Conservation (phyloP, 2,888 invertebrate species). For the Halocaridina rubra region DNA sequence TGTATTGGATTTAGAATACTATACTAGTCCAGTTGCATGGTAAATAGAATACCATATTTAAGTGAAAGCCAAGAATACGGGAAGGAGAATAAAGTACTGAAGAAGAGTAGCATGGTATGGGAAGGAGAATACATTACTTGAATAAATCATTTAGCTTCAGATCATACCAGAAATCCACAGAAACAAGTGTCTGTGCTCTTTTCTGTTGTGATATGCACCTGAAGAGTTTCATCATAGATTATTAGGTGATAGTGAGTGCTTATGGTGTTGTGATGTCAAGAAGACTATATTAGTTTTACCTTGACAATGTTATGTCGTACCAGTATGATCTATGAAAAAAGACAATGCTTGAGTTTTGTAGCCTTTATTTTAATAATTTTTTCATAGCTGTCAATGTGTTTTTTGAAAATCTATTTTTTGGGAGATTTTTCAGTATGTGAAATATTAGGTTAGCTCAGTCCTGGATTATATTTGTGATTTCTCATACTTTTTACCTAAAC, state of each 20-base stretch:
- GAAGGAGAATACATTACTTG: background rate
- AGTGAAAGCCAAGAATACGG: background rate
- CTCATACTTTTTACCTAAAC: too few species aligned
- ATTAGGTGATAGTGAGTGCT: background rate
- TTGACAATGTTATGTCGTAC: too few species aligned
- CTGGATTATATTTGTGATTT: too few species aligned
- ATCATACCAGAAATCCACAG: background rate
- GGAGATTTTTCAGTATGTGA: too few species aligned
- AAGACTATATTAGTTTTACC: conserved; percentile 51
- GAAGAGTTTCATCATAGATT: too few species aligned
- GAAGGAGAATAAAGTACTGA: too few species aligned
- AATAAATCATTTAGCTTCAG: background rate
- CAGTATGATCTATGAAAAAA: too few species aligned
- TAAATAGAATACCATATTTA: background rate
- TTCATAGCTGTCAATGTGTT: background rate
- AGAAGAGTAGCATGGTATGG: background rate
- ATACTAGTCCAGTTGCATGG: too few species aligned
- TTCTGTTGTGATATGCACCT: too few species aligned
- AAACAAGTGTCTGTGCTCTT: conserved; percentile 2
- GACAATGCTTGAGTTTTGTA: conserved; percentile 5
- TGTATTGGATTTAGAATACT: too few species aligned
- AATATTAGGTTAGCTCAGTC: too few species aligned
- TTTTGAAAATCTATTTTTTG: background rate
- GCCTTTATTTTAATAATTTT: background rate
- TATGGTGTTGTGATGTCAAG: conserved; percentile 48